Evolutionary conservation across 35 echinoderm and acorn worm species (phyloP), one percentile per base, ranked within the genome.

Genomic region (Strongylocentrotus purpuratus): DNA sequence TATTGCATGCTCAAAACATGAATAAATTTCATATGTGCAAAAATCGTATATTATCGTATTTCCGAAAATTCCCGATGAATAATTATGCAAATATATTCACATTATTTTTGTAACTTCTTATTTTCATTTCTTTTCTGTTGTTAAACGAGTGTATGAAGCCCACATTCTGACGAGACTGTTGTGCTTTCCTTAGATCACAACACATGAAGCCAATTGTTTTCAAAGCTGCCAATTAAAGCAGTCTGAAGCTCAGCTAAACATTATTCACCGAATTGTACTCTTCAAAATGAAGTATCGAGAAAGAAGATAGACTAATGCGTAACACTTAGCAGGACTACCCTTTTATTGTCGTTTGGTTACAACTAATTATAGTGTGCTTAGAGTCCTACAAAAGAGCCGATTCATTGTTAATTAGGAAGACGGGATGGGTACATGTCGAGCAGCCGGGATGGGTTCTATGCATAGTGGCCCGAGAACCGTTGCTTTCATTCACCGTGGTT

Each of bases 331-430:
- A 48, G 91, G 46, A 32, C 91, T 93, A 58, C 46, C 45, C 46
- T 46, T 48, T 93, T 93, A 93, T 93, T 93, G 91, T 93, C 48
- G 91, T 93, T 50, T 93, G 91, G 91, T 93, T 93, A 93, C 91
- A 46, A 93, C 91, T 93, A 93, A 93, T 93, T 93, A 93, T 93
- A 47, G 91, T 93, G 91, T 93, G 48, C 91, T 93, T 93, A 50
- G 46, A n/a, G 46, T 58, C 25, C 31, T 58, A 93, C 48, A 93
- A 93, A 50, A 58, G 91, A 33, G 45, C 31, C 91, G 91, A 28
- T 58, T 50, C 91, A 93, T 46, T 93, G 91, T 93, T 58, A 93
- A 93, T 93, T 93, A 93, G 48, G 17, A 13, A 93, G 91, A 93
- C 91, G 45, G 91, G 91, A 93, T 47, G 48, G 31, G 17, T 5